These are phyloP conservation scores for Chaetodon auriga DNA, from an alignment of 2,113 vertebrate genomes.

Conservation along the genomic window DNA sequence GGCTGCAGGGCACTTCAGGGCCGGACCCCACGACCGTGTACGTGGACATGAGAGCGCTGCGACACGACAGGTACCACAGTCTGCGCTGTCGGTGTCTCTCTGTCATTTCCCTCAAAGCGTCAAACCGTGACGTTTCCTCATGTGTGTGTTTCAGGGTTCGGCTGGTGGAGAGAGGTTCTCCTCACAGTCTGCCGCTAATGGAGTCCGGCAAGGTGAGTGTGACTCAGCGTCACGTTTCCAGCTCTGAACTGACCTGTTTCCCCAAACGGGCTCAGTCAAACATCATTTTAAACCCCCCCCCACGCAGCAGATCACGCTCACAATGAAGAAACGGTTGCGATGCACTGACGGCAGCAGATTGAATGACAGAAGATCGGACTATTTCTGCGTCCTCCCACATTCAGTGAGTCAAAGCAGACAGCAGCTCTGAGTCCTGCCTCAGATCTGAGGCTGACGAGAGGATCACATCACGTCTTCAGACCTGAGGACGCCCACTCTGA, in stretches of 20 bases:
- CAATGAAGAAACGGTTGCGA: not conserved
- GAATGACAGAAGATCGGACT: constrained; percentile 23
- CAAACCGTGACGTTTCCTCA: not conserved
- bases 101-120: not conserved
- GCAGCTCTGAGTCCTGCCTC: constrained; percentile 35
- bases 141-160: constrained; percentile 78
- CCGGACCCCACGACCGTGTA: constrained; percentile 98
- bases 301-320: not conserved
- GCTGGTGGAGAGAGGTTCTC: constrained; percentile 84
- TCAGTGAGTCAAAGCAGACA: constrained; percentile 60
- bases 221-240: too few relatives aligned
- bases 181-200: constrained; percentile 85
- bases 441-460: not conserved
- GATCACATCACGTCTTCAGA: too few relatives aligned
- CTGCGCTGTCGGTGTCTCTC: accelerated
- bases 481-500: too few relatives aligned
- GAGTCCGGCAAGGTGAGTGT: constrained; percentile 85
- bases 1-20: constrained; percentile 95
- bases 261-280: not conserved
- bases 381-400: constrained; percentile 61
- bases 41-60: constrained; percentile 98
- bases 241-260: not conserved
- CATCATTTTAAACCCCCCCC: not conserved
- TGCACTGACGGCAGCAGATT: not conserved
- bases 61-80: constrained; percentile 92